Evolutionary conservation across 2,113 vertebrate species (phyloP).

Genomic region (Pipa parva): DNA sequence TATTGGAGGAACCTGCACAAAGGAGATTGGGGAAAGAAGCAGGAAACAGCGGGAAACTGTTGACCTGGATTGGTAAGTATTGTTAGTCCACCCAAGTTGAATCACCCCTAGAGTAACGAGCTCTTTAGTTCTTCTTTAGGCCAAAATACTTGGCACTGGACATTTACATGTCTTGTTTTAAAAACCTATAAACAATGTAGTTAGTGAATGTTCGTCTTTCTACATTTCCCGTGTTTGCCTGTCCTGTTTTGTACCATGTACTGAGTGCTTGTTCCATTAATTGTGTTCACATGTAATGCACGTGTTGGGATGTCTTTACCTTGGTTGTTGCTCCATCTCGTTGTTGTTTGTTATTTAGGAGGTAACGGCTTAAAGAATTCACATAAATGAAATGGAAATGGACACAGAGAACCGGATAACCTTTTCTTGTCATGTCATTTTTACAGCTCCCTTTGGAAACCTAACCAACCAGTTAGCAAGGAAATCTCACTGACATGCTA

Average conservation of each 20-base stretch:
- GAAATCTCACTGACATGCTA: background rate
- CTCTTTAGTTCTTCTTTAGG: no score
- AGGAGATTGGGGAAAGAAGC: no score
- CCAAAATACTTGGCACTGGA: background rate
- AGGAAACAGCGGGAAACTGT: no score
- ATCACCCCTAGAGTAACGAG: no score
- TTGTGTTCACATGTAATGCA: conserved; percentile 27
- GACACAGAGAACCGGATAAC: conserved; percentile 3
- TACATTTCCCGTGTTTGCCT: conserved; percentile 12
- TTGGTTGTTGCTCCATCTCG: background rate
- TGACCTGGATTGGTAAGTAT: no score
- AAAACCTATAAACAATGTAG: background rate
- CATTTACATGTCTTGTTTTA: background rate
- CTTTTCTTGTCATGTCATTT: conserved; percentile 10
- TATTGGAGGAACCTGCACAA: no score
- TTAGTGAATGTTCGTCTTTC: background rate
- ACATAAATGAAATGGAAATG: conserved; percentile 5
- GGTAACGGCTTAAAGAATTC: conserved; percentile 2
- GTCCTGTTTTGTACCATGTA: conserved; percentile 28
- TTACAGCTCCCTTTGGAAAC: conserved; percentile 11
- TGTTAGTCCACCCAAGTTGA: no score
- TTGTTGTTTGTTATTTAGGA: background rate
- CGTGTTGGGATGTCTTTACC: conserved; percentile 1
- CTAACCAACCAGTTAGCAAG: conserved; percentile 4
- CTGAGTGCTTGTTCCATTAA: conserved; percentile 31